These are phyloP conservation scores for Bujurquina vittata DNA, from an alignment of 2,113 vertebrate species.

Conservation along the genomic window DNA sequence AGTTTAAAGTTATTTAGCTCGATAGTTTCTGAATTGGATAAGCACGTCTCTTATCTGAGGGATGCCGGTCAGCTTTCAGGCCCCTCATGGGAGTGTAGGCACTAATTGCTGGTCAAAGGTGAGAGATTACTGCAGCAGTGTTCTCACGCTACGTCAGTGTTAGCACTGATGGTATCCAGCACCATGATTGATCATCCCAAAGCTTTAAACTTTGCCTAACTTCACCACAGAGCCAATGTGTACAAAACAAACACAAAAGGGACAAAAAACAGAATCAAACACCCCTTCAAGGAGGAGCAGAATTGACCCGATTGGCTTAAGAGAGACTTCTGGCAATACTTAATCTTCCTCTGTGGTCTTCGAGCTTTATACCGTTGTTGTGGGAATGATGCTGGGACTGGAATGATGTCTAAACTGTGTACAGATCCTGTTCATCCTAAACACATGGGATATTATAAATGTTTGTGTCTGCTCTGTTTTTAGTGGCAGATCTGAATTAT, in stretches of 20 bases:
- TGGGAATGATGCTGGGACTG: slow-evolving; percentile 40
- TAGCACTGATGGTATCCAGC: slow-evolving; percentile 1
- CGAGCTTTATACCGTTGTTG: slow-evolving; percentile 39
- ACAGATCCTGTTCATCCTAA: slow-evolving; percentile 57
- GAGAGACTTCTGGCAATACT: slow-evolving; percentile 44
- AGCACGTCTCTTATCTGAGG: slow-evolving; percentile 16
- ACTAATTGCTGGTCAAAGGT: slow-evolving; percentile 24
- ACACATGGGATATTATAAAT: slow-evolving; percentile 70
- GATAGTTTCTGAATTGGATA: not conserved
- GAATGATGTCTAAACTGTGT: slow-evolving; percentile 63
- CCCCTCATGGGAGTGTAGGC: not conserved
- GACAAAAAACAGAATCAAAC: slow-evolving; percentile 10
- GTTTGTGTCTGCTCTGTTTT: slow-evolving; percentile 68
- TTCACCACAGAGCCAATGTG: slow-evolving; percentile 20
- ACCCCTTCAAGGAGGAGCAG: not conserved
- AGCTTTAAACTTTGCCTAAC: slow-evolving; percentile 18
- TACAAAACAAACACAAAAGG: slow-evolving; percentile 3
- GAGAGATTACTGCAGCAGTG: slow-evolving; percentile 4
- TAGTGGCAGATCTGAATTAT: slow-evolving; percentile 64
- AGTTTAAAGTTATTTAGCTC: not conserved
- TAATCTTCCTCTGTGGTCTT: slow-evolving; percentile 52
- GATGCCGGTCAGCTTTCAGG: not conserved
- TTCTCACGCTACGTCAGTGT: slow-evolving; percentile 8
- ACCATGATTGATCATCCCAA: slow-evolving; percentile 16
- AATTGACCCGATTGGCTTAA: slow-evolving; percentile 37